These are phyloP conservation scores for Todus mexicanus DNA, from an alignment of 2,797 vertebrate species.

Conservation along the genomic window DNA sequence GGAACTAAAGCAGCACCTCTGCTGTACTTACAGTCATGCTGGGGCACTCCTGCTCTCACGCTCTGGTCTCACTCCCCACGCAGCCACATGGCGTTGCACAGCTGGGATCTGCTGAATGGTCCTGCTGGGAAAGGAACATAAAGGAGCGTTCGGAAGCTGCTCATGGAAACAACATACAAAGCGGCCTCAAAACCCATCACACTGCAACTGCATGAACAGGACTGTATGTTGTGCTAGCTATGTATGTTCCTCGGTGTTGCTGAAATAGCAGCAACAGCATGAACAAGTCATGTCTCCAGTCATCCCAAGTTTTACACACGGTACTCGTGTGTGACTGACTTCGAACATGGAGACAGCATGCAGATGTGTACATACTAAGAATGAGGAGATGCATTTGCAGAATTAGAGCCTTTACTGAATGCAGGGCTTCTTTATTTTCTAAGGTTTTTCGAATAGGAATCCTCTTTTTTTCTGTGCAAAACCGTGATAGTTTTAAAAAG, in stretches of 20 bases:
- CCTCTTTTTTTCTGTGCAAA: not conserved
- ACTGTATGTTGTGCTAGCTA: not conserved
- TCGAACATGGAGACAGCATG: not conserved
- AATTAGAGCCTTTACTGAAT: not conserved
- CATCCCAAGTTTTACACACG: rapidly evolving
- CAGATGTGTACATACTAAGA: not conserved
- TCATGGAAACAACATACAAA: not conserved
- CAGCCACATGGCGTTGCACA: not conserved
- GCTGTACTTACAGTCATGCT: not conserved
- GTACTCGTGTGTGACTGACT: not conserved
- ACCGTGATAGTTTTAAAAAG: not conserved
- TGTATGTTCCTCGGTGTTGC: not conserved
- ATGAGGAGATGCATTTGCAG: not conserved
- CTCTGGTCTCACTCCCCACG: not conserved
- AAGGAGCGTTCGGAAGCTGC: not conserved
- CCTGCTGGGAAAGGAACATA: not conserved
- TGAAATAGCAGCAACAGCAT: not conserved
- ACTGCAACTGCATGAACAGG: not conserved
- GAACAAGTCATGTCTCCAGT: not conserved
- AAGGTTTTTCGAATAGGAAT: too few species aligned
- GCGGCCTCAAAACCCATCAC: not conserved
- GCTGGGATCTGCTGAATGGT: not conserved
- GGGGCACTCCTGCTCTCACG: not conserved
- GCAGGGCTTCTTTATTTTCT: not conserved
- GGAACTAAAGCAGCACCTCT: not conserved